These are phyloP conservation scores for Himalopsyche japonica DNA, from an alignment of 2,888 invertebrate species.

Conservation along the genomic window DNA sequence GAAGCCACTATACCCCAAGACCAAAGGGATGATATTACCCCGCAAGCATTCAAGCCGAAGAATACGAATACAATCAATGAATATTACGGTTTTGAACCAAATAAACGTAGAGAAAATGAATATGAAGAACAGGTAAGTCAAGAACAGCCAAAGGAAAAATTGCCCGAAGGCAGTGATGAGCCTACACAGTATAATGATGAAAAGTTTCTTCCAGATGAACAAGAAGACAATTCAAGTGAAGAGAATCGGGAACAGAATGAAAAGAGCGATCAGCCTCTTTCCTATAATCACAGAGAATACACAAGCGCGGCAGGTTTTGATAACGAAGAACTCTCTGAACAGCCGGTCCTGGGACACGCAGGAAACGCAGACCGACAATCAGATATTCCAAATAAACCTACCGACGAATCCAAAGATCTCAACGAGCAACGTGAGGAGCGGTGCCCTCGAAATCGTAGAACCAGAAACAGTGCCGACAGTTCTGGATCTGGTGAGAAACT, in stretches of 20 bases:
- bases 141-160: slow-evolving; percentile 10
- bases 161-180: slow-evolving; percentile 15
- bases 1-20: slow-evolving; percentile 25
- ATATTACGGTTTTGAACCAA: background rate
- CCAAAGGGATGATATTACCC: slow-evolving; percentile 28
- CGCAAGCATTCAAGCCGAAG: slow-evolving; percentile 29
- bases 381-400: slow-evolving; percentile 6
- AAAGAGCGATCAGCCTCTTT: slow-evolving; percentile 7
- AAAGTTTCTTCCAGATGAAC: slow-evolving; percentile 38
- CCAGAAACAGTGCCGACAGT: slow-evolving; percentile 11
- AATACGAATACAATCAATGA: background rate
- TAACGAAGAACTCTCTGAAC: slow-evolving; percentile 31
- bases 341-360: slow-evolving; percentile 23
- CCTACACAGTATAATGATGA: slow-evolving; percentile 27
- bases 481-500: slow-evolving; percentile 21
- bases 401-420: slow-evolving; percentile 28
- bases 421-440: slow-evolving; percentile 3
- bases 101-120: background rate
- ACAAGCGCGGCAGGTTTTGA: slow-evolving; percentile 20
- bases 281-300: slow-evolving; percentile 19
- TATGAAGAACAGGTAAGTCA: slow-evolving; percentile 30
- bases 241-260: slow-evolving; percentile 8
- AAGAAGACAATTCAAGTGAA: slow-evolving; percentile 17
- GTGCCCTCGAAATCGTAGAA: slow-evolving; percentile 16
- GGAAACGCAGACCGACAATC: slow-evolving; percentile 11